A percentile compares a stretch with the other conserved stretches of the same genome.
Conservation (phyloP, 37 sponge, comb jelly and placozoan genomes). For the Beroe forskalii region DNA sequence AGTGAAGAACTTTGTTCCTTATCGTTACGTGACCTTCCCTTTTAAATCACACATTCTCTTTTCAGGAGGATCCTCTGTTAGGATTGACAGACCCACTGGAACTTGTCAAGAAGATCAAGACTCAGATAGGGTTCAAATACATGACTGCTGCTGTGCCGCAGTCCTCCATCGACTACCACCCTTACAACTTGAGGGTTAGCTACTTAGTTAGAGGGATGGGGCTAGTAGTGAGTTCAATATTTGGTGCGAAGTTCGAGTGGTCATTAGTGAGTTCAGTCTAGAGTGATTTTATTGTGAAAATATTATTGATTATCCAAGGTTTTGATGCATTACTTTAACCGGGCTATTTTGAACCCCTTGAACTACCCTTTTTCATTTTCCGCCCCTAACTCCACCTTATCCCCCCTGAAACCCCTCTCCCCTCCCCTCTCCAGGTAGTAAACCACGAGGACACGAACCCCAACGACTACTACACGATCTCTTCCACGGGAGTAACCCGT, state of each 20-base stretch:
- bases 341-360: not conserved
- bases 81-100: slow-evolving; percentile 78
- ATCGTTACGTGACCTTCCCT: no score
- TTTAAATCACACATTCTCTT: no score
- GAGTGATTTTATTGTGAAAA: no score
- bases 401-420: not conserved
- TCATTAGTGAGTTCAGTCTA: no score
- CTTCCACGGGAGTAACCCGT: slow-evolving; percentile 85
- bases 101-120: slow-evolving; percentile 75
- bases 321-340: not conserved
- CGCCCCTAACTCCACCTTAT: not conserved
- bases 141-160: slow-evolving; percentile 74
- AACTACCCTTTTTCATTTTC: not conserved
- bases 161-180: slow-evolving; percentile 80
- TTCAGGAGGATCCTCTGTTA: slow-evolving; percentile 42
- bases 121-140: slow-evolving; percentile 90
- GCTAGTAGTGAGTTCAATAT: no score
- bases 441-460: slow-evolving; percentile 77
- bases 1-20: no score
- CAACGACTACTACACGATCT: slow-evolving; percentile 85
- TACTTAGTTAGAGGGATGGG: no score
- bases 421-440: slow-evolving; percentile 71
- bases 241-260: no score
- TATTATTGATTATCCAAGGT: no score
- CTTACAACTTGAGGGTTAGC: slow-evolving; percentile 82